These are phyloP conservation scores for Leucania comma DNA, from an alignment of 2,888 invertebrate genomes.

Conservation along the genomic window DNA sequence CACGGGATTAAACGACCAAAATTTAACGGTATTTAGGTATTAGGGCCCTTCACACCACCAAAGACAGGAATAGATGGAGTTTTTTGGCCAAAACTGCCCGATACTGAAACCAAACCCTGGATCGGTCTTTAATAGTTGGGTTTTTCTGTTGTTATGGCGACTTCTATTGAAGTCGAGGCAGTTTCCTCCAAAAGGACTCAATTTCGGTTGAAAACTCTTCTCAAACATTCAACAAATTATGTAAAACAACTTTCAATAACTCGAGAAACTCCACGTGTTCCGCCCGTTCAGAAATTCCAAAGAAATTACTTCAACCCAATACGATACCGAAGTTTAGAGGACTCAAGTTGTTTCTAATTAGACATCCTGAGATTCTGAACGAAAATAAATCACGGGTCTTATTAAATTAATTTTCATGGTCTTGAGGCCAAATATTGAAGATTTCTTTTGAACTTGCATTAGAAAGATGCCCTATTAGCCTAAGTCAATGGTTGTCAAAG, in stretches of 20 bases:
- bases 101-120: too few species aligned
- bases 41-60: too few species aligned
- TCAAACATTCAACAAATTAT: background rate
- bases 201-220: too few species aligned
- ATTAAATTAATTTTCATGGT: conserved; percentile 37
- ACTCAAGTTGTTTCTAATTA: conserved; percentile 35
- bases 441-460: conserved; percentile 3
- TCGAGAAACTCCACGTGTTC: background rate
- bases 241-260: conserved; percentile 1
- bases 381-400: conserved; percentile 36
- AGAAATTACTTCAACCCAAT: conserved; percentile 46
- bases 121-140: too few species aligned
- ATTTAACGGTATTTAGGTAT: too few species aligned
- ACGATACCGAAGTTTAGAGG: conserved; percentile 14
- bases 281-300: conserved; percentile 13
- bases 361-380: conserved; percentile 15
- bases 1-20: too few species aligned
- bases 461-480: conserved; percentile 4
- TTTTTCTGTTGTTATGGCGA: too few species aligned
- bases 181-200: too few species aligned
- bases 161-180: too few species aligned
- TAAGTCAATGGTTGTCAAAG: conserved; percentile 2
- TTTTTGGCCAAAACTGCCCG: too few species aligned
- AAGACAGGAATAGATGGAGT: too few species aligned
- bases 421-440: background rate